A percentile compares a stretch with the other conserved stretches of the same genome.
Evolutionary conservation across 2,888 invertebrate species (phyloP).

Genomic region (Parnassius glacialis): DNA sequence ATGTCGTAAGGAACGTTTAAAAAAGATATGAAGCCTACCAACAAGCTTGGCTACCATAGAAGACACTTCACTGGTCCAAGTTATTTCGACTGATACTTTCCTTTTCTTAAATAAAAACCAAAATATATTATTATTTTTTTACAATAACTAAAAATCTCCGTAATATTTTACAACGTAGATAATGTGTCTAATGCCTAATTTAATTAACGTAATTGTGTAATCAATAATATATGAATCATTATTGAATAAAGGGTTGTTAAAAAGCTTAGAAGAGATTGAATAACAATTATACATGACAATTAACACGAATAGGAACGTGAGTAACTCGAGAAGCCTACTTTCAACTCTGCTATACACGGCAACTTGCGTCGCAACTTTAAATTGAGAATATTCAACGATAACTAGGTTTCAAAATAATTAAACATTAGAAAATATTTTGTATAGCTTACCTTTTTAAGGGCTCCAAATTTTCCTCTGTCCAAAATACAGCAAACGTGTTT

Average conservation of each 20-base stretch:
- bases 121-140: too few species aligned
- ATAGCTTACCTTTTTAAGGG: slow-evolving; percentile 40
- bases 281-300: slow-evolving; percentile 8
- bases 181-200: slow-evolving; percentile 11
- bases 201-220: slow-evolving; percentile 10
- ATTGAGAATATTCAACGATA: not conserved
- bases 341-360: slow-evolving; percentile 4
- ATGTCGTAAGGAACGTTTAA: too few species aligned
- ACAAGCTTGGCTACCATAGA: too few species aligned
- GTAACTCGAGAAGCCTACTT: slow-evolving; percentile 24
- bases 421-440: slow-evolving; percentile 15
- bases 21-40: too few species aligned
- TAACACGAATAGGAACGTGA: slow-evolving; percentile 11
- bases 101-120: too few species aligned
- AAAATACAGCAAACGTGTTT: slow-evolving; percentile 26
- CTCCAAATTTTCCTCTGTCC: slow-evolving; percentile 29
- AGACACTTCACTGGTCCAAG: too few species aligned
- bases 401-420: slow-evolving; percentile 23
- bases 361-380: slow-evolving; percentile 19
- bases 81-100: too few species aligned
- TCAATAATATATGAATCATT: not conserved
- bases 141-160: too few species aligned
- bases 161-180: not conserved
- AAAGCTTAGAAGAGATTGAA: not conserved
- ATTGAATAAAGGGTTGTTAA: not conserved